Conservation (phyloP, 2,888 invertebrate genomes). For the Sminthurinus aureus region DNA sequence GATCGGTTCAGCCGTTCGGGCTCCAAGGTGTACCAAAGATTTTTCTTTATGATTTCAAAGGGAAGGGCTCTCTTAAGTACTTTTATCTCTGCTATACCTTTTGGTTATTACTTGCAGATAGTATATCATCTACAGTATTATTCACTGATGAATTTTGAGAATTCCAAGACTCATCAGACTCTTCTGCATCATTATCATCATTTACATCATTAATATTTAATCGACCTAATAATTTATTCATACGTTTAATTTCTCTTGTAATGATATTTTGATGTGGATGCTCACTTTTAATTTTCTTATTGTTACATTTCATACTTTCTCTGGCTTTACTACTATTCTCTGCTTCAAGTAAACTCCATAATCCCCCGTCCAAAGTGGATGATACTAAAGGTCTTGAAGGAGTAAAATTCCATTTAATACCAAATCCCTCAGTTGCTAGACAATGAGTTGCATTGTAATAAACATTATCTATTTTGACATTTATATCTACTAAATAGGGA, state of each 20-base stretch:
- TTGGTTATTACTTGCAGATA: not conserved
- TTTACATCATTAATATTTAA: slow-evolving; percentile 6
- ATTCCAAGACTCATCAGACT: not conserved
- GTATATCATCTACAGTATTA: slow-evolving; percentile 16
- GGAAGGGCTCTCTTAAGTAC: too few species aligned
- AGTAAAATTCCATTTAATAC: slow-evolving; percentile 27
- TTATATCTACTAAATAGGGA: slow-evolving; percentile 25
- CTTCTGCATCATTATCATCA: slow-evolving; percentile 13
- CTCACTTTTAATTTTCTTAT: not conserved
- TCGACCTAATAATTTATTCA: slow-evolving; percentile 30
- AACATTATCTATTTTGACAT: not conserved
- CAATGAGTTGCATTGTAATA: slow-evolving; percentile 24
- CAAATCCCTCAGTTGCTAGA: slow-evolving; percentile 17
- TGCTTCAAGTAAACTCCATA: slow-evolving; percentile 29
- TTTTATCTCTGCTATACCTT: too few species aligned
- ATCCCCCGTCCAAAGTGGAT: slow-evolving; percentile 21
- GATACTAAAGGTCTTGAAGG: slow-evolving; percentile 25
- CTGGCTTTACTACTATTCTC: slow-evolving; percentile 19
- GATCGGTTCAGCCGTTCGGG: too few species aligned
- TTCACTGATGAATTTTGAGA: not conserved
- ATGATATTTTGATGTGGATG: slow-evolving; percentile 4
- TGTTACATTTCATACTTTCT: slow-evolving; percentile 4
- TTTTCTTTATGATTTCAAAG: too few species aligned
- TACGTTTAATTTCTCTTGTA: slow-evolving; percentile 6
- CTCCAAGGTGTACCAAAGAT: too few species aligned